Conservation (phyloP, 2,797 vertebrate species). For the Lepilemur ruficaudatus region DNA sequence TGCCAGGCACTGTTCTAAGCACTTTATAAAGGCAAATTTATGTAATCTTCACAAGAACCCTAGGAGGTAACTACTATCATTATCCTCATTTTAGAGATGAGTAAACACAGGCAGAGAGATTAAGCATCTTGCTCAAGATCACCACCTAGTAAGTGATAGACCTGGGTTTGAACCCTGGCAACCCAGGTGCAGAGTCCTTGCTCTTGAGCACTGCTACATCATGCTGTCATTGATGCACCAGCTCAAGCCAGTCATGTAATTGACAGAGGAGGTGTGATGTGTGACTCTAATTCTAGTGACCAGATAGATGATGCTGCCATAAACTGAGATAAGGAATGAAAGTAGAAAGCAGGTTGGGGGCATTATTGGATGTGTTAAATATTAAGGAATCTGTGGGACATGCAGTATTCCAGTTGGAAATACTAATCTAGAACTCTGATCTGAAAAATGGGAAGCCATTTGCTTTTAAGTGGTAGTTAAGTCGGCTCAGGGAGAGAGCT, state of each 20-base stretch:
- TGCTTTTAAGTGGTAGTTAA: neutral
- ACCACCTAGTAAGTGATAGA: neutral
- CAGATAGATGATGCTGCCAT: neutral
- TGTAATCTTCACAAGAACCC: neutral
- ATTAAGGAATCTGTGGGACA: neutral
- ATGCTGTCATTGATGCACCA: neutral
- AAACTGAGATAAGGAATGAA: neutral
- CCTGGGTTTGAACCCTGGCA: neutral
- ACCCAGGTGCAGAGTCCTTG: neutral
- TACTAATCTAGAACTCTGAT: neutral
- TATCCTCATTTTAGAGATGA: constrained; percentile 11
- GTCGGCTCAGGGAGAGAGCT: neutral
- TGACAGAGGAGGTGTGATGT: neutral
- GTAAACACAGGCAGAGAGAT: neutral
- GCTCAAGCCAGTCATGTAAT: neutral
- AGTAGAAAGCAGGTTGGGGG: neutral
- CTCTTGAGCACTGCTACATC: neutral
- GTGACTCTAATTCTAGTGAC: neutral
- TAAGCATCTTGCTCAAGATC: neutral
- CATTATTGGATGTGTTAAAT: neutral
- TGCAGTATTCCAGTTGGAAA: neutral
- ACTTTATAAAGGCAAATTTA: constrained; percentile 5
- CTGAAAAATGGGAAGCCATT: neutral
- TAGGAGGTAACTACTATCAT: neutral
- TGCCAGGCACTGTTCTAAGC: neutral